phyloP scores from a whole-genome alignment of 2,888 invertebrate species.

The Sympetrum striolatum region DNA sequence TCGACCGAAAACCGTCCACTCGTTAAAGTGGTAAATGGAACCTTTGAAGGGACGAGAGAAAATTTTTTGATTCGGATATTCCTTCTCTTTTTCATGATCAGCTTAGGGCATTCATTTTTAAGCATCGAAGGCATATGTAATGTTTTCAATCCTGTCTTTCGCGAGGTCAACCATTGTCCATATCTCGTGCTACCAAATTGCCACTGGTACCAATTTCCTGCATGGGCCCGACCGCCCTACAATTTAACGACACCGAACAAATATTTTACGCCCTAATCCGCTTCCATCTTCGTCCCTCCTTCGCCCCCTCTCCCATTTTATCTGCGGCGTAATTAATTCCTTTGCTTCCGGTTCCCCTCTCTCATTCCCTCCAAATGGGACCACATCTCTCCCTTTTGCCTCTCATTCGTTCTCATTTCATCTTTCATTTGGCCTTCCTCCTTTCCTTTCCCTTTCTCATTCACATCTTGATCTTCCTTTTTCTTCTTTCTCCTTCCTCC shows the following conservation, averaged over 20 bases:
- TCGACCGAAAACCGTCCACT: no score
- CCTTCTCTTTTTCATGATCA: no score
- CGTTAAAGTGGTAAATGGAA: no score
- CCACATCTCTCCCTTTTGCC: not conserved
- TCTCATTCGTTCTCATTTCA: not conserved
- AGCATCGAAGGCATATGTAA: no score
- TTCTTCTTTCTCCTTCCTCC: no score
- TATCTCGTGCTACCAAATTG: not conserved
- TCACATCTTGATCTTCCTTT: not conserved
- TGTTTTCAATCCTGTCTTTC: no score
- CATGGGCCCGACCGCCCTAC: not conserved
- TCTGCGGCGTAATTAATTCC: not conserved
- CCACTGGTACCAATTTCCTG: not conserved
- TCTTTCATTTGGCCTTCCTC: not conserved
- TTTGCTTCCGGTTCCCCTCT: not conserved
- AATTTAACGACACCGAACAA: not conserved
- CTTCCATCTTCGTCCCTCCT: not conserved
- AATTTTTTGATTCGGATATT: no score
- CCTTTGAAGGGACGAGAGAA: no score
- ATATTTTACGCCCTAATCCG: not conserved
- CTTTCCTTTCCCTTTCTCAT: not conserved
- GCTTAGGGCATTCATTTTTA: no score
- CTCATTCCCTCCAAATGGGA: not conserved
- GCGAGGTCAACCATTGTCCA: no score
- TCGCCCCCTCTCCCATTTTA: not conserved